phyloP scores from a whole-genome alignment of 1,140 invertebrate species.

The Plectrocnemia conspersa region DNA sequence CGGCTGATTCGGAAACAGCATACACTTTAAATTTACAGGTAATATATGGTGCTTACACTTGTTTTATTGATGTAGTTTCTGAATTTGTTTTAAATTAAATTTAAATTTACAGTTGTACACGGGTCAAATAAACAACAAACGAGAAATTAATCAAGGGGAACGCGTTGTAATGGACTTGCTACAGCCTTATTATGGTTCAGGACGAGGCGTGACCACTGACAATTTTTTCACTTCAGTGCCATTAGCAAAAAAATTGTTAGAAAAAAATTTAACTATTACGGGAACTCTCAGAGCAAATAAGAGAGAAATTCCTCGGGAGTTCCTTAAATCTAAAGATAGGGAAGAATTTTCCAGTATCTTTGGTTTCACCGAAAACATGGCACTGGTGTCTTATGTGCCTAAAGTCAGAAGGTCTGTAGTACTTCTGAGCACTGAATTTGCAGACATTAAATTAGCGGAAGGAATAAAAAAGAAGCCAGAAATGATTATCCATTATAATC shows the following conservation, averaged over 20 bases:
- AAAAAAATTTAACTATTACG: slow-evolving; percentile 15
- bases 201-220: slow-evolving; percentile 9
- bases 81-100: too few relatives aligned
- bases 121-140: slow-evolving; percentile 33
- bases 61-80: too few relatives aligned
- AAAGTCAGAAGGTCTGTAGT: slow-evolving; percentile 7
- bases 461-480: slow-evolving; percentile 18
- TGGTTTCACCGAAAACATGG: slow-evolving; percentile 23
- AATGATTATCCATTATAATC: slow-evolving; percentile 39
- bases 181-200: slow-evolving; percentile 13
- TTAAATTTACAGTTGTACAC: slow-evolving; percentile 39
- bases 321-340: slow-evolving; percentile 28
- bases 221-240: slow-evolving; percentile 13
- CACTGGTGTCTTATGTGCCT: slow-evolving; percentile 19
- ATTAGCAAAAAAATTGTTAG: slow-evolving; percentile 1
- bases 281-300: slow-evolving; percentile 33
- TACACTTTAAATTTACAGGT: too few relatives aligned
- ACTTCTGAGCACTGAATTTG: slow-evolving; percentile 7
- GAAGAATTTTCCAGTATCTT: slow-evolving; percentile 28
- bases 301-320: slow-evolving; percentile 26
- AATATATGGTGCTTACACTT: too few relatives aligned
- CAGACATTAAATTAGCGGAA: slow-evolving; percentile 21
- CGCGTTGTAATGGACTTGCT: slow-evolving; percentile 11
- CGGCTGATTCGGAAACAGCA: slow-evolving; percentile 36
- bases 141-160: slow-evolving; percentile 6